These are phyloP conservation scores for Forbesichthys papilliferus DNA, from an alignment of 2,113 vertebrate genomes.

Conservation along the genomic window DNA sequence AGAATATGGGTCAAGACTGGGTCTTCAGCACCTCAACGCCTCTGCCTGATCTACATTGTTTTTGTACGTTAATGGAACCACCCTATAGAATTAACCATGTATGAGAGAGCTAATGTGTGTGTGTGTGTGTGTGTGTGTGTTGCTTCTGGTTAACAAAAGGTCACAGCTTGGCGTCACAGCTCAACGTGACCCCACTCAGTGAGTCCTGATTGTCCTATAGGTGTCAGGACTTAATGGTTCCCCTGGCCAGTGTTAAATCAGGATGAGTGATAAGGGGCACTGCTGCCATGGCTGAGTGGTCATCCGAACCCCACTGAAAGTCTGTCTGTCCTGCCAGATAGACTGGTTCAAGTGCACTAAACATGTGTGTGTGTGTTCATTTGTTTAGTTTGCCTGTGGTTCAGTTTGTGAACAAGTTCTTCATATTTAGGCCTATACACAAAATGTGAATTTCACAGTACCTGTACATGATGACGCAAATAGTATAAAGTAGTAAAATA, in stretches of 20 bases:
- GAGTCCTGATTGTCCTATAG: constrained; percentile 36
- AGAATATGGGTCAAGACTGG: too few species aligned
- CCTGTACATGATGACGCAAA: too few species aligned
- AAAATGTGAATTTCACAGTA: too few species aligned
- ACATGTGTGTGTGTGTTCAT: background rate
- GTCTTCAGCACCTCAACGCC: too few species aligned
- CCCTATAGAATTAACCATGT: too few species aligned
- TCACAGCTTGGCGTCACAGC: background rate
- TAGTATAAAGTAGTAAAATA: too few species aligned
- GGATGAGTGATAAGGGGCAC: constrained; percentile 42
- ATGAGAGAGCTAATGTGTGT: background rate
- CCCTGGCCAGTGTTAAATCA: constrained; percentile 21
- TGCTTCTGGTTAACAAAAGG: background rate
- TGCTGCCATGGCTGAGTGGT: constrained; percentile 27
- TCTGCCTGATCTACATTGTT: too few species aligned
- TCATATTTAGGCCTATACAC: too few species aligned
- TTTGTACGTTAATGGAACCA: too few species aligned
- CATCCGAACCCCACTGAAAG: constrained; percentile 22
- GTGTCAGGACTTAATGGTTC: constrained; percentile 40
- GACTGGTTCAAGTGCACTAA: constrained; percentile 1
- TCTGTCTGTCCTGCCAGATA: constrained; percentile 8
- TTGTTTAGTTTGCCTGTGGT: too few species aligned
- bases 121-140: constrained; percentile 6
- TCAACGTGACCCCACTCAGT: constrained; percentile 2
- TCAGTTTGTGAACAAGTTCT: too few species aligned